Conservation (phyloP, 2,888 invertebrate species). For the Phyllotreta striolata region DNA sequence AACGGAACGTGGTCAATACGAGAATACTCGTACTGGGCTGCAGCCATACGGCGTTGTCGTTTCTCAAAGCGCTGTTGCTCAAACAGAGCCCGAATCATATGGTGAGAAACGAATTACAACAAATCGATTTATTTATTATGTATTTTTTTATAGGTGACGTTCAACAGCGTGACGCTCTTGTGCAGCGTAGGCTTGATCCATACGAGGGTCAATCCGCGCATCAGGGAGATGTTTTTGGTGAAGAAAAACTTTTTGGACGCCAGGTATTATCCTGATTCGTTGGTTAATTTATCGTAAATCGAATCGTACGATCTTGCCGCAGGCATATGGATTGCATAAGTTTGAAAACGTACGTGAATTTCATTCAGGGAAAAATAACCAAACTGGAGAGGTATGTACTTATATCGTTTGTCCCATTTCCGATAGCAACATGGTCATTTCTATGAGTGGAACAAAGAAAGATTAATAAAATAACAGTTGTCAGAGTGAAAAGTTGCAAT, state of each 20-base stretch:
- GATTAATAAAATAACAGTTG: too few relatives aligned
- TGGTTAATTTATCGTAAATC: too few relatives aligned
- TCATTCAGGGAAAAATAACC: conserved; percentile 68
- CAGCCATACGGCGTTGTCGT: conserved; percentile 70
- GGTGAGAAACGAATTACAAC: too few relatives aligned
- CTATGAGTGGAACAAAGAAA: too few relatives aligned
- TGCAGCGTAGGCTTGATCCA: conserved; percentile 69
- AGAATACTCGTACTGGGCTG: conserved; percentile 74
- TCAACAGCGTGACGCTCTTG: conserved; percentile 75
- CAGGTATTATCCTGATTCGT: too few relatives aligned
- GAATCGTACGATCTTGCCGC: neutral
- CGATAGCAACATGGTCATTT: too few relatives aligned
- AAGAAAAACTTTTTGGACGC: conserved; percentile 65
- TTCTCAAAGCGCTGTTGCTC: conserved; percentile 67
- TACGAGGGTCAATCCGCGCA: conserved; percentile 53
- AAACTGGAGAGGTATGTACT: conserved; percentile 37
- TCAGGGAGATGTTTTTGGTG: conserved; percentile 64
- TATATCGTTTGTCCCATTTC: too few relatives aligned
- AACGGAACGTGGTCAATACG: conserved; percentile 64
- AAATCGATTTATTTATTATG: neutral
- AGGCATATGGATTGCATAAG: conserved; percentile 66
- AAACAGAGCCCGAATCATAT: conserved; percentile 58
- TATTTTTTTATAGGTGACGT: conserved; percentile 63
- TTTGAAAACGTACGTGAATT: conserved; percentile 71
- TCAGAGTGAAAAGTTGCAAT: too few relatives aligned